Percentiles rank a stretch among this genome's conserved stretches.
These are phyloP conservation scores for Blennius ocellaris DNA, from an alignment of 2,113 vertebrate genomes.

Conservation along the genomic window DNA sequence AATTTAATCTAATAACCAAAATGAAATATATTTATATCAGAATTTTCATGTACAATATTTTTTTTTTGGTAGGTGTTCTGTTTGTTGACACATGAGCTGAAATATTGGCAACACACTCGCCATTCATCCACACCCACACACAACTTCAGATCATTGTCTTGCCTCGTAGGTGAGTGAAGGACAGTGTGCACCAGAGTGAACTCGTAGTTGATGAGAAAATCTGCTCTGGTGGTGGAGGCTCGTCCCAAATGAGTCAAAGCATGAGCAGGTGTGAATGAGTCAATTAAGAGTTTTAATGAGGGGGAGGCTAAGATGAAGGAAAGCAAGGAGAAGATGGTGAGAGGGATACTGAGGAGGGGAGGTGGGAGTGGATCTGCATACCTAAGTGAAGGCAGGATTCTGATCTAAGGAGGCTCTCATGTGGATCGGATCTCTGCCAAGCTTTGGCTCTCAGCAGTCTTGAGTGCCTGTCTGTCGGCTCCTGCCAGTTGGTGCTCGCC, in stretches of 20 bases:
- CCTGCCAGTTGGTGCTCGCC: conserved; percentile 41
- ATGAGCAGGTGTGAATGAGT: conserved; percentile 79
- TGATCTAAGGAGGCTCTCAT: conserved; percentile 67
- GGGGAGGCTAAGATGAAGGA: conserved; percentile 63
- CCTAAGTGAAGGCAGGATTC: conserved; percentile 62
- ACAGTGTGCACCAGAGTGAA: conserved; percentile 69
- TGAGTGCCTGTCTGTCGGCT: conserved; percentile 44
- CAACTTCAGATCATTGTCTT: conserved; percentile 49
- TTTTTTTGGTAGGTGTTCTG: neutral
- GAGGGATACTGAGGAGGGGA: conserved; percentile 29
- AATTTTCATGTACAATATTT: too few species aligned
- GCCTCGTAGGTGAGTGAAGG: conserved; percentile 71
- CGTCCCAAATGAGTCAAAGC: conserved; percentile 73
- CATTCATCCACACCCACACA: conserved; percentile 32
- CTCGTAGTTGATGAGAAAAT: conserved; percentile 75
- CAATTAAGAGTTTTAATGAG: conserved; percentile 82
- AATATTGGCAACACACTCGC: conserved; percentile 14
- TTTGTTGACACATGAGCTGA: neutral
- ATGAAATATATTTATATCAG: too few species aligned
- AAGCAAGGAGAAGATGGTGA: conserved; percentile 45
- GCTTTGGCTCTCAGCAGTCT: conserved; percentile 41
- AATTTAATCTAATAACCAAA: too few species aligned
- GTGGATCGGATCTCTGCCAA: conserved; percentile 67
- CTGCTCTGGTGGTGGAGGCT: conserved; percentile 64
- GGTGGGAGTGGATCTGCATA: conserved; percentile 58